Evolutionary conservation across 2,888 invertebrate species (phyloP).

Genomic region (Congeria kusceri): DNA sequence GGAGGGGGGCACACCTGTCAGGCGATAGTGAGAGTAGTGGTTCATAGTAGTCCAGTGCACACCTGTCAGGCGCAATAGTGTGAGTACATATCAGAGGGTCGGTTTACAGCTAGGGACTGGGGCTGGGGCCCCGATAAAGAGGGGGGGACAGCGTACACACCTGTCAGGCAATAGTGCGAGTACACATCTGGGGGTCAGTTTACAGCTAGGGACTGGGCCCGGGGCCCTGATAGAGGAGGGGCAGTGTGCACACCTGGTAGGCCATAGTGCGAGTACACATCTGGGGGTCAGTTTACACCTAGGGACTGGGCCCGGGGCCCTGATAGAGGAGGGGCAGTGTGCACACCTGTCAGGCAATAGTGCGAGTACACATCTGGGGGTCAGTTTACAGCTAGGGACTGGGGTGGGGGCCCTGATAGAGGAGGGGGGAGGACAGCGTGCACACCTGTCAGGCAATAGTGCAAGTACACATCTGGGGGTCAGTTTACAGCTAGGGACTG

Average conservation of each 20-base stretch:
- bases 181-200: slow-evolving; percentile 18
- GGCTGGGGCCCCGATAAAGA: slow-evolving; percentile 99
- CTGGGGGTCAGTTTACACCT: too few relatives aligned
- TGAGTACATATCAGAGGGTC: slow-evolving; percentile 62
- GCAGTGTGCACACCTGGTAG: slow-evolving; percentile 96
- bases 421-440: too few relatives aligned
- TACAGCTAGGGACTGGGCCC: slow-evolving; percentile 93
- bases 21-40: too few relatives aligned
- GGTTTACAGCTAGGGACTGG: slow-evolving; percentile 87
- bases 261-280: slow-evolving; percentile 89
- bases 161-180: slow-evolving; percentile 92
- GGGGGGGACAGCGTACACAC: slow-evolving; percentile 97
- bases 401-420: too few relatives aligned
- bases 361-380: too few relatives aligned
- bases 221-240: slow-evolving; percentile 98
- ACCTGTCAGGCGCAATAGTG: slow-evolving; percentile 95
- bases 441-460: slow-evolving; percentile 96
- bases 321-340: slow-evolving; percentile 98
- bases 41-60: slow-evolving; percentile 90
- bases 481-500: not conserved
- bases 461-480: slow-evolving; percentile 75
- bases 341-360: slow-evolving; percentile 94
- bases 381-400: too few relatives aligned
- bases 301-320: slow-evolving; percentile 98
- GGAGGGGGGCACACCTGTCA: too few relatives aligned